Conservation (phyloP, 2,113 vertebrate genomes). For the Carassius gibelio region DNA sequence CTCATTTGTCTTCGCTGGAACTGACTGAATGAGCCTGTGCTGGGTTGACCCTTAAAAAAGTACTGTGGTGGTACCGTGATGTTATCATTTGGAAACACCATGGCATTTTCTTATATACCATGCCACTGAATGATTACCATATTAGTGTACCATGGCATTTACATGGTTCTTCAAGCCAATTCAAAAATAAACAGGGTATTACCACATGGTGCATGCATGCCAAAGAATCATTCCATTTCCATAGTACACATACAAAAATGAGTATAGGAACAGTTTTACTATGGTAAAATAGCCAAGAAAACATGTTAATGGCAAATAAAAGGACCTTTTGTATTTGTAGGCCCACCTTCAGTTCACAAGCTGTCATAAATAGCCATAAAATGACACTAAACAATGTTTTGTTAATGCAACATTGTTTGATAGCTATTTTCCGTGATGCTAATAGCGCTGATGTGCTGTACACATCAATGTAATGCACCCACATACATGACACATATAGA, state of each 20-base stretch:
- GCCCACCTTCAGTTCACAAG: neutral
- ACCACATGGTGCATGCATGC: neutral
- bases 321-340: neutral
- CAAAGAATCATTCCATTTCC: neutral
- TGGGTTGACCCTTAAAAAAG: neutral
- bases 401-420: neutral
- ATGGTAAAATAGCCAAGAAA: neutral
- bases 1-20: neutral
- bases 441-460: neutral
- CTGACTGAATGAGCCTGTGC: conserved; percentile 1
- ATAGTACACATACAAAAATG: neutral
- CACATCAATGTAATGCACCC: neutral
- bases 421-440: neutral
- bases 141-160: too few species aligned
- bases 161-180: neutral
- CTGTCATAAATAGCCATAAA: neutral
- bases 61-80: neutral
- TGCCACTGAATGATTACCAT: too few species aligned
- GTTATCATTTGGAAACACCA: neutral
- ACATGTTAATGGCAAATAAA: neutral
- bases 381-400: neutral
- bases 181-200: neutral
- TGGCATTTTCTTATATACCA: neutral
- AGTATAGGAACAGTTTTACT: neutral
- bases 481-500: neutral